These are phyloP conservation scores for Argyrosomus japonicus DNA, from an alignment of 2,113 vertebrate genomes.

Conservation along the genomic window DNA sequence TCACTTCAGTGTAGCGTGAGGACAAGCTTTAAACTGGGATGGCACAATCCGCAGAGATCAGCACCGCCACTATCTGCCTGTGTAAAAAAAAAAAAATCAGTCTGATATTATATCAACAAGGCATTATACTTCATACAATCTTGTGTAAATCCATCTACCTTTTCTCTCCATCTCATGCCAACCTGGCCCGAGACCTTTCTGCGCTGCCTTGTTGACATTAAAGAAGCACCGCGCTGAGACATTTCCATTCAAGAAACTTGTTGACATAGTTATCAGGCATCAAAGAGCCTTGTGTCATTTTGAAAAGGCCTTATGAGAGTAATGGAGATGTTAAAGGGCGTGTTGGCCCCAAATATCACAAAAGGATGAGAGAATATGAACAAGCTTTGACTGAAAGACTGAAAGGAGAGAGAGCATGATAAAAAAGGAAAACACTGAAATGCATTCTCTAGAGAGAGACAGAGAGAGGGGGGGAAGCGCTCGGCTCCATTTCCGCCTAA, in stretches of 20 bases:
- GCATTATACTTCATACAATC: conserved; percentile 5
- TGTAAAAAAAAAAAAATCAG: conserved; percentile 12
- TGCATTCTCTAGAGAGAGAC: conserved; percentile 58
- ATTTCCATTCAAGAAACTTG: conserved; percentile 77
- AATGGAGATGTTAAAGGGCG: conserved; percentile 78
- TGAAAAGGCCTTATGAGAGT: conserved; percentile 73
- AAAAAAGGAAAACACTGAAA: conserved; percentile 47
- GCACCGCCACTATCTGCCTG: neutral
- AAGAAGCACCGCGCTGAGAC: conserved; percentile 52
- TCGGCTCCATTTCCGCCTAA: conserved; percentile 87
- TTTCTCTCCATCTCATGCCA: conserved; percentile 9
- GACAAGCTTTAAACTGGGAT: conserved; percentile 20
- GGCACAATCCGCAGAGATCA: neutral
- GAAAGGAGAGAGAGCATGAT: conserved; percentile 57
- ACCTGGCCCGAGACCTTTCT: conserved; percentile 55
- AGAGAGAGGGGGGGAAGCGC: conserved; percentile 38
- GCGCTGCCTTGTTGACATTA: conserved; percentile 66
- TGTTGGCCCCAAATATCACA: conserved; percentile 75
- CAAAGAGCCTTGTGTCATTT: conserved; percentile 69
- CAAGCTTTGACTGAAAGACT: conserved; percentile 63
- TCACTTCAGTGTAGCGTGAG: conserved; percentile 9
- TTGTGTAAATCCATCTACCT: conserved; percentile 26
- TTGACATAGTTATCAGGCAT: conserved; percentile 78
- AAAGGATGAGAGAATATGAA: conserved; percentile 75
- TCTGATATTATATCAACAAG: conserved; percentile 4